phyloP scores from a whole-genome alignment of 2,113 vertebrate species.

The Syrrhaptes paradoxus region DNA sequence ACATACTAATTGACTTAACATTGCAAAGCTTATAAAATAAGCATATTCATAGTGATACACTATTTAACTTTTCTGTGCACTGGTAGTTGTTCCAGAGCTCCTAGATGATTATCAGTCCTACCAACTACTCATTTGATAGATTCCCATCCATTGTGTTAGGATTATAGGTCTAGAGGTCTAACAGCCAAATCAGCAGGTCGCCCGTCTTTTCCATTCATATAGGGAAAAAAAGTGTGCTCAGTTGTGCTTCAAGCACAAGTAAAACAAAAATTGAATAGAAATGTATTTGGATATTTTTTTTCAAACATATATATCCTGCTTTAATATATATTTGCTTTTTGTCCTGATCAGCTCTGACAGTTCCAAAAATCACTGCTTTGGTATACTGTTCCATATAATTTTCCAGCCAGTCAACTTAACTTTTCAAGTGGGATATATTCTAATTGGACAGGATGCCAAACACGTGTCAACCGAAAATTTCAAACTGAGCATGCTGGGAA shows the following conservation, averaged over 20 bases:
- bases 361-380: not conserved
- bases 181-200: not conserved
- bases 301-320: not conserved
- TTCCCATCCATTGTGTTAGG: not conserved
- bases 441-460: not conserved
- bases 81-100: not conserved
- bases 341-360: not conserved
- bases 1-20: not conserved
- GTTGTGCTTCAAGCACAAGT: not conserved
- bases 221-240: not conserved
- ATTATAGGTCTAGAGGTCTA: not conserved
- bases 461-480: not conserved
- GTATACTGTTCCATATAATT: not conserved
- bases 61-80: not conserved
- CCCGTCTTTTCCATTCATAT: not conserved
- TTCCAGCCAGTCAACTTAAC: not conserved
- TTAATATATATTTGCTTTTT: not conserved
- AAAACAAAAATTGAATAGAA: not conserved
- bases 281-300: too few species aligned
- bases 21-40: not conserved
- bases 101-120: not conserved
- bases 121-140: not conserved
- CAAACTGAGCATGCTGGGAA: not conserved
- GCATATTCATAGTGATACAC: not conserved
- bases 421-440: not conserved